These are phyloP conservation scores for Nebria ingens DNA, from an alignment of 1,140 invertebrate genomes.

Conservation along the genomic window DNA sequence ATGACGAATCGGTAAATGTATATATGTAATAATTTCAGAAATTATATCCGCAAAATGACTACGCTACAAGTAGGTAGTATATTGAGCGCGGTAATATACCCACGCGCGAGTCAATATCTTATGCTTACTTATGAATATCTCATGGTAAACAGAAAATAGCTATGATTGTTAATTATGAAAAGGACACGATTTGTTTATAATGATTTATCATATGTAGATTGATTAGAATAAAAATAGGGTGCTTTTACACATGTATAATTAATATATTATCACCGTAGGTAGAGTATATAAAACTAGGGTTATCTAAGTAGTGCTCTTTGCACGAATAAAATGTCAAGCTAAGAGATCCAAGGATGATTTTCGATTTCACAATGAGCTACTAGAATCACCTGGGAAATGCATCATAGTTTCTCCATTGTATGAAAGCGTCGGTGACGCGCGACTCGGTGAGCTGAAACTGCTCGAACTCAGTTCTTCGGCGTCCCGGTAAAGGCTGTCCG, in stretches of 20 bases:
- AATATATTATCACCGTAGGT: neutral
- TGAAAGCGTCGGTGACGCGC: conserved; percentile 65
- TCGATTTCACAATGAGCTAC: conserved; percentile 48
- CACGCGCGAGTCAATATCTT: too few species aligned
- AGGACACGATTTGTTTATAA: too few species aligned
- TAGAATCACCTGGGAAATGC: conserved; percentile 64
- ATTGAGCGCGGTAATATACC: too few species aligned
- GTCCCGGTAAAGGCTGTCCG: conserved; percentile 33
- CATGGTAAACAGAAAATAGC: too few species aligned
- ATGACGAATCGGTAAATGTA: too few species aligned
- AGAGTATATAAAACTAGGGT: neutral
- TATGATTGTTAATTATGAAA: too few species aligned
- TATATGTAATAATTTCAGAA: too few species aligned
- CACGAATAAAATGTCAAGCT: neutral
- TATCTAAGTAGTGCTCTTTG: conserved; percentile 2
- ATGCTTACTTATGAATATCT: too few species aligned
- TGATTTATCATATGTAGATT: too few species aligned
- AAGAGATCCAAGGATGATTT: neutral
- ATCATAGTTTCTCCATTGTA: conserved; percentile 60
- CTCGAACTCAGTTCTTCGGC: conserved; percentile 69
- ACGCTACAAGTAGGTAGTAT: too few species aligned
- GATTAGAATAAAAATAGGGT: too few species aligned
- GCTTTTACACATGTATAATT: neutral
- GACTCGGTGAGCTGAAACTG: conserved; percentile 68
- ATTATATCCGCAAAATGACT: too few species aligned